phyloP scores from a whole-genome alignment of 2,113 vertebrate species.

The Taxidea taxus region DNA sequence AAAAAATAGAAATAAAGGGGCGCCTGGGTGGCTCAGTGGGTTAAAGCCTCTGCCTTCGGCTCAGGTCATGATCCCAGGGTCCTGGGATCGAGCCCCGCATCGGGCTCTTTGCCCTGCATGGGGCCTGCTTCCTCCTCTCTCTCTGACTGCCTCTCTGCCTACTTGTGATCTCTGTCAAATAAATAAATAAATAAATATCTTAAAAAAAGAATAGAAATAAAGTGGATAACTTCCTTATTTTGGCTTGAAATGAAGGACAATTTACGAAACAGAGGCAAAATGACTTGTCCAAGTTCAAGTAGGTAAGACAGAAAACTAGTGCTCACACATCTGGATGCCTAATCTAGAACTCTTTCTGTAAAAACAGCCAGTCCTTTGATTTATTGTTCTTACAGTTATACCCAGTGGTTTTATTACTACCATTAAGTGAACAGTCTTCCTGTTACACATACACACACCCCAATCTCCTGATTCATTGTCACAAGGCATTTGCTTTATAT shows the following conservation, averaged over 20 bases:
- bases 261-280: neutral
- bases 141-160: too few species aligned
- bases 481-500: neutral
- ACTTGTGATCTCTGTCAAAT: too few species aligned
- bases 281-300: neutral
- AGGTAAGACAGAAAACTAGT: neutral
- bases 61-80: too few species aligned
- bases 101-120: too few species aligned
- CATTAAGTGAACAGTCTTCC: neutral
- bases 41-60: too few species aligned
- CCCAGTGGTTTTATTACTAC: neutral
- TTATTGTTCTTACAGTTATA: neutral
- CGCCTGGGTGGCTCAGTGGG: too few species aligned
- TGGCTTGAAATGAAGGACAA: neutral
- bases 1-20: neutral
- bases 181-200: too few species aligned
- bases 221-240: neutral
- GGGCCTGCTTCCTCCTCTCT: too few species aligned
- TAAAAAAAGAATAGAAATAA: neutral
- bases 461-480: neutral
- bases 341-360: neutral
- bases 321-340: neutral
- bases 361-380: neutral
- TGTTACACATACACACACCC: neutral
- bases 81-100: too few species aligned